Evolutionary conservation across 2,113 vertebrate genomes (phyloP).

Genomic region (Nesogale talazaci): DNA sequence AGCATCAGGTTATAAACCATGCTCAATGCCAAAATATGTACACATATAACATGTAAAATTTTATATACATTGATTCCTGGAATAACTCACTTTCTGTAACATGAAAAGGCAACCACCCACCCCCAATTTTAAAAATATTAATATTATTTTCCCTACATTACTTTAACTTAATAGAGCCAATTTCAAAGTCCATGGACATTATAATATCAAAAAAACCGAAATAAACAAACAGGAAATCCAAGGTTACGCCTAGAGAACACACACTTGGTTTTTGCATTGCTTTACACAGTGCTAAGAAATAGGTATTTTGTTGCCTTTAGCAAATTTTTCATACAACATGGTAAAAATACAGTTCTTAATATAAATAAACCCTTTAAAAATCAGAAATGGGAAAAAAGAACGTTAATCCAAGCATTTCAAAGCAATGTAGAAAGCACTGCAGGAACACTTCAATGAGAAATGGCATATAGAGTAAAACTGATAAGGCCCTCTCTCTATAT

Average conservation of each 20-base stretch:
- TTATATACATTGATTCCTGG: background rate
- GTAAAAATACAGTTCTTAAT: conserved; percentile 5
- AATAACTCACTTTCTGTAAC: conserved; percentile 38
- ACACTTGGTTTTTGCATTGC: background rate
- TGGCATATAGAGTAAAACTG: background rate
- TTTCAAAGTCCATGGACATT: background rate
- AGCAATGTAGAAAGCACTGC: conserved; percentile 43
- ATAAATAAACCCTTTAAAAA: conserved; percentile 31
- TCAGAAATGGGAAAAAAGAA: conserved; percentile 5
- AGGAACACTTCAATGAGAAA: conserved; percentile 41
- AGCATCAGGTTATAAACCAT: background rate
- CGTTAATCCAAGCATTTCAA: background rate
- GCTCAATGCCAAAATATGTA: background rate
- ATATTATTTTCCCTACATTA: conserved; percentile 19
- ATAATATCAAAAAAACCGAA: conserved; percentile 2
- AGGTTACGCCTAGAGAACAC: background rate
- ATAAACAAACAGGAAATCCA: background rate
- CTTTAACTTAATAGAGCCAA: conserved; percentile 9
- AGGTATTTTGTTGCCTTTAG: background rate
- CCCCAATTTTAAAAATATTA: no score
- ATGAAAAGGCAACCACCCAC: background rate
- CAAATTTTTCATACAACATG: background rate
- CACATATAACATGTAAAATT: background rate
- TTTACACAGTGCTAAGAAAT: conserved; percentile 36
- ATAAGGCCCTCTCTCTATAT: background rate